Conservation (phyloP, 2,888 invertebrate species). For the Bombylius major region DNA sequence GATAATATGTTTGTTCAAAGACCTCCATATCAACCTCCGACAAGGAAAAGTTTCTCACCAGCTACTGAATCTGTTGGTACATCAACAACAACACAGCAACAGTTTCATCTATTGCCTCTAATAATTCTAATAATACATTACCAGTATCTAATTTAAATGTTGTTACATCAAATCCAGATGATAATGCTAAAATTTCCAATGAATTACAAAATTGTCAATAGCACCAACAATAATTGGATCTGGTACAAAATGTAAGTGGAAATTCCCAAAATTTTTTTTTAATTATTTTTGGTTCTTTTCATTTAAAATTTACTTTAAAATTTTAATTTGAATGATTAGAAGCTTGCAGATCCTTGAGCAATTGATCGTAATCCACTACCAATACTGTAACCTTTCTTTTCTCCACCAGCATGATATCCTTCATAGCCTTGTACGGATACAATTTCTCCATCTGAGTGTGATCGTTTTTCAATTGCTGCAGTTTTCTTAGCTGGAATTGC, state of each 20-base stretch:
- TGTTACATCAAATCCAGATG: background rate
- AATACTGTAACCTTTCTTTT: constrained; percentile 20
- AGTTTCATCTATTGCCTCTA: background rate
- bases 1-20: constrained; percentile 54
- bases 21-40: constrained; percentile 36
- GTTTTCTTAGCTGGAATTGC: background rate
- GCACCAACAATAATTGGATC: background rate
- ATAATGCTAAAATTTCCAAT: background rate
- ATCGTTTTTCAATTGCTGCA: background rate
- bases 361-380: constrained; percentile 60
- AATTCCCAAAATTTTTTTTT: background rate
- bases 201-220: background rate
- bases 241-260: background rate
- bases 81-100: background rate
- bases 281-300: background rate
- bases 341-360: constrained; percentile 52
- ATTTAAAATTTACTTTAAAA: no score
- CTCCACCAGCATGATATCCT: background rate
- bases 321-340: no score
- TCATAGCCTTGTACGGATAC: background rate
- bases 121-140: background rate
- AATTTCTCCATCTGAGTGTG: background rate
- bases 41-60: constrained; percentile 6
- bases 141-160: background rate
- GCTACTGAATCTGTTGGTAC: constrained; percentile 5